phyloP scores from a whole-genome alignment of 1,140 invertebrate genomes.

The Lepidurus apus region DNA sequence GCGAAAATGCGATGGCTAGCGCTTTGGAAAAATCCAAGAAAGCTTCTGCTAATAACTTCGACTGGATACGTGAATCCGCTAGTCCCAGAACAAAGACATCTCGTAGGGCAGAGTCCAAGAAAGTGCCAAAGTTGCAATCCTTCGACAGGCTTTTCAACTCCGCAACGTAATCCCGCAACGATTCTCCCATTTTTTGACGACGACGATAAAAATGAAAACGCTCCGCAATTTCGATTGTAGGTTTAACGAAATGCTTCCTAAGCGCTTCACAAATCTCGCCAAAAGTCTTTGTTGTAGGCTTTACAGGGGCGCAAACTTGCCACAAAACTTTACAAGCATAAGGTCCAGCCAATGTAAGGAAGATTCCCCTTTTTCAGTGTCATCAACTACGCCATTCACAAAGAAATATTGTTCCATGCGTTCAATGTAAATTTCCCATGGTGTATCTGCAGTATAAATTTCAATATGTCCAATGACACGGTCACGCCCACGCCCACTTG shows the following conservation, averaged over 20 bases:
- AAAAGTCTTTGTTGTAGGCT: conserved; percentile 11
- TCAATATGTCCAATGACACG: background rate
- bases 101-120: conserved; percentile 35
- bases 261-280: conserved; percentile 7
- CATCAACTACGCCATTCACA: background rate
- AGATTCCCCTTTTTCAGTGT: background rate
- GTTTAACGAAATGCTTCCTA: background rate
- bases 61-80: background rate
- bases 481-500: background rate
- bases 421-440: conserved; percentile 22
- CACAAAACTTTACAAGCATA: background rate
- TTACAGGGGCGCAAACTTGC: conserved; percentile 14
- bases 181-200: conserved; percentile 32
- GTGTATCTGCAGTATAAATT: background rate
- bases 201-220: conserved; percentile 38
- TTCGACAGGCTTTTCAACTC: conserved; percentile 36
- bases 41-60: conserved; percentile 23
- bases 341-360: conserved; percentile 14
- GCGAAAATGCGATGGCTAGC: background rate
- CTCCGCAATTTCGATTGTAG: conserved; percentile 32
- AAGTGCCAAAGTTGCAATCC: conserved; percentile 37
- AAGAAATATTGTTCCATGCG: conserved; percentile 27
- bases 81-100: conserved; percentile 37
- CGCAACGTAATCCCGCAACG: conserved; percentile 30
- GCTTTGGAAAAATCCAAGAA: conserved; percentile 16